A percentile compares a stretch with the other conserved stretches of the same genome.
phyloP scores from a whole-genome alignment of 2,888 invertebrate species.

The Erpobdella octoculata region DNA sequence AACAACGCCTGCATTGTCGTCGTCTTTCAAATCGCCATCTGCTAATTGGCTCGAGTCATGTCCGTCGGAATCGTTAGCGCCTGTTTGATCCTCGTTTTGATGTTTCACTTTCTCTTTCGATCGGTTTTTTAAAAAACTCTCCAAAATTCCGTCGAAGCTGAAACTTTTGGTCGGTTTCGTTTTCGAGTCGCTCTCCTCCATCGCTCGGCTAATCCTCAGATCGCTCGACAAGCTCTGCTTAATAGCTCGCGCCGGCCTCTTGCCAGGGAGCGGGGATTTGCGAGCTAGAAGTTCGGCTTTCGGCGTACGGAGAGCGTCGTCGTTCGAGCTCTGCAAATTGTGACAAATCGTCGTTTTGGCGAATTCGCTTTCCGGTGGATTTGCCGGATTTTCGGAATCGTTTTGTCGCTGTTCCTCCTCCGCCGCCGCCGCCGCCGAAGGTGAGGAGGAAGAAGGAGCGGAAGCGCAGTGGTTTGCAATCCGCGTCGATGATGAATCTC shows the following conservation, averaged over 20 bases:
- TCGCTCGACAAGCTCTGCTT: slow-evolving; percentile 4
- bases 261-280: too few species aligned
- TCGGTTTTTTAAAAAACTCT: neutral
- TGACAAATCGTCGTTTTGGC: too few species aligned
- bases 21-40: neutral
- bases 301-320: neutral
- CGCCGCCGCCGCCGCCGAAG: too few species aligned
- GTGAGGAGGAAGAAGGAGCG: too few species aligned
- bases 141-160: neutral
- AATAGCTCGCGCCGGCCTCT: too few species aligned
- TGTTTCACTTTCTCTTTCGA: neutral
- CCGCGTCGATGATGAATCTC: too few species aligned
- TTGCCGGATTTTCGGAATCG: too few species aligned
- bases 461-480: too few species aligned
- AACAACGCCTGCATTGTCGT: neutral
- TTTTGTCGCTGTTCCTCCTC: too few species aligned
- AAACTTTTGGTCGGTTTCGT: neutral
- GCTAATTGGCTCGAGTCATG: neutral
- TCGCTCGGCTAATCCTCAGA: neutral
- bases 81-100: neutral
- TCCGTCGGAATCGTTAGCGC: neutral
- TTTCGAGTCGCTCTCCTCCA: neutral
- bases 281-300: neutral
- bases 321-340: neutral
- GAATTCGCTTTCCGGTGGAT: too few species aligned